phyloP scores from a whole-genome alignment of 2,113 vertebrate species.

The Oryzias melastigma region DNA sequence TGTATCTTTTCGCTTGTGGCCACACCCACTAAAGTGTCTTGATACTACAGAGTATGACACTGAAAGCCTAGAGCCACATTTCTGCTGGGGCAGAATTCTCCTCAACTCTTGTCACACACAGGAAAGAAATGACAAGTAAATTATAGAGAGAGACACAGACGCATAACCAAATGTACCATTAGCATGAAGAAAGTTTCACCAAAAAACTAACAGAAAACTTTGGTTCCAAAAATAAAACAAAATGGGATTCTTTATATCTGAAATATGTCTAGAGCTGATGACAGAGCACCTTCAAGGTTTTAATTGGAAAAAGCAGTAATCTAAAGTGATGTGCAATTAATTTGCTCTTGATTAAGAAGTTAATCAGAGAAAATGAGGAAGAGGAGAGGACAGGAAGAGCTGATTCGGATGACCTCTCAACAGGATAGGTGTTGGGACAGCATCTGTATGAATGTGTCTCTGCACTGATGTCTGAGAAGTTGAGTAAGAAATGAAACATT shows the following conservation, averaged over 20 bases:
- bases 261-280: not conserved
- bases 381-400: not conserved
- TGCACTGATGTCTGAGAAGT: conserved; percentile 18
- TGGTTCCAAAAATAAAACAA: not conserved
- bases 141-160: conserved; percentile 22
- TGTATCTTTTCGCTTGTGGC: not conserved
- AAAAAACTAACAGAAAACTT: no score
- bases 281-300: conserved; percentile 9
- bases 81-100: conserved; percentile 60
- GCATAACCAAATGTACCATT: conserved; percentile 45
- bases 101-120: conserved; percentile 48
- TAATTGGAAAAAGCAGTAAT: conserved; percentile 17
- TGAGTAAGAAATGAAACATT: conserved; percentile 4
- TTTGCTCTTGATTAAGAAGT: conserved; percentile 50
- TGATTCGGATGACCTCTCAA: conserved; percentile 37
- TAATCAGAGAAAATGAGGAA: conserved; percentile 13
- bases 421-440: conserved; percentile 23
- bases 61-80: conserved; percentile 69
- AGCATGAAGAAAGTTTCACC: not conserved
- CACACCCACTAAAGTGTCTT: conserved; percentile 44
- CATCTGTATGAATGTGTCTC: not conserved
- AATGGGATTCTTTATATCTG: not conserved
- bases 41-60: conserved; percentile 69
- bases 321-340: conserved; percentile 41
- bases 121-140: conserved; percentile 50